Evolutionary conservation across 1,140 invertebrate genomes (phyloP), one percentile per base, ranked within the genome.

Genomic region (Drosophila yakuba): DNA sequence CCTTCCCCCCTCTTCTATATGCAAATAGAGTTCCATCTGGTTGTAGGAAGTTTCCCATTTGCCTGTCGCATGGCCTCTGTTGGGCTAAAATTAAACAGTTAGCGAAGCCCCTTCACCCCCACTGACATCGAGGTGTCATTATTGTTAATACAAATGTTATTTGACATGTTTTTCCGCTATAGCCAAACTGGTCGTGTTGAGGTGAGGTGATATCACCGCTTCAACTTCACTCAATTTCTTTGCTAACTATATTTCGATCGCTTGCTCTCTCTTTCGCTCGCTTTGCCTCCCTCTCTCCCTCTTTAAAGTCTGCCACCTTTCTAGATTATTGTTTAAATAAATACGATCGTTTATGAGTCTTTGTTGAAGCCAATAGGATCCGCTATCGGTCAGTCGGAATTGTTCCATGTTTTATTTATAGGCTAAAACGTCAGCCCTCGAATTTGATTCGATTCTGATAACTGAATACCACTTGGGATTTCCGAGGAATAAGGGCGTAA

Each of bases 61-160:
- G 38, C 11, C 61, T 60, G 55, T 28, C 39, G 50, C 62, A 32
- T 77, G 61, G 67, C 55, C 71, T 43, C 44, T n/a, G 35, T 20
- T 54, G 23, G 35, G 51, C 76, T 84, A 77, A 84, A 84, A 69
- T 85, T 74, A 84, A 80, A 80, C 68, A 69, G 63, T 80, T 85
- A 85, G 54, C 80, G 59, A 85, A 74, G 67, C 81, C 15, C 10
- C n/a, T 12, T 25, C 45, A 25, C 25, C 3, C 1, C 8, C 41
- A 28, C 58, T 28, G 50, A 55, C 23, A 73, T 51, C 36, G 38
- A 71, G 60, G 79, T 77, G 64, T 84, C 79, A 63, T 82, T 86
- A 64, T 82, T 85, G 75, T 76, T 83, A 73, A 83, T 82, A 80
- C 68, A 86, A 86, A 75, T 80, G 78, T 71, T 74, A 80, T 81